Evolutionary conservation across 2,113 vertebrate genomes (phyloP).

Genomic region (Dipodomys stephensi): DNA sequence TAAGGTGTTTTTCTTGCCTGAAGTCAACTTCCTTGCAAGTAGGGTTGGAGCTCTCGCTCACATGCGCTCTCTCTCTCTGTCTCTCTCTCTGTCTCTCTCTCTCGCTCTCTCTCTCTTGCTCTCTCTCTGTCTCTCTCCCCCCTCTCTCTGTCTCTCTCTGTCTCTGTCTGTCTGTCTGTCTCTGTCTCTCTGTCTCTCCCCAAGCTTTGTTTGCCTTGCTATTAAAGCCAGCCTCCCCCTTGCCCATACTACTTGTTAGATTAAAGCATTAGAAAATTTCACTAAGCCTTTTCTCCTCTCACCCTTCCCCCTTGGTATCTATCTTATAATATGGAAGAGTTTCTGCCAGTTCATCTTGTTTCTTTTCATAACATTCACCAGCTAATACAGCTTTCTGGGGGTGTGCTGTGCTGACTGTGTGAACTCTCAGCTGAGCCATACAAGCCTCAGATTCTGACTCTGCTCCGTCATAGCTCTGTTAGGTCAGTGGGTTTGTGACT

Average conservation of each 20-base stretch:
- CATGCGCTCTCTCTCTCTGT: no score
- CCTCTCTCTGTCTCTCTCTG: no score
- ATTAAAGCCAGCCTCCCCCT: not conserved
- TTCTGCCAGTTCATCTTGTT: not conserved
- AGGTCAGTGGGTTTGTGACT: not conserved
- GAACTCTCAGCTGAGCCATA: not conserved
- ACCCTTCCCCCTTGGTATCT: rapidly evolving
- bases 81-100: no score
- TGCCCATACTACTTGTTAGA: no score
- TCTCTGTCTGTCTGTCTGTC: no score
- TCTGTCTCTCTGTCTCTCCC: no score
- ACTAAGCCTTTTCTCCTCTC: not conserved
- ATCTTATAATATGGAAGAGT: not conserved
- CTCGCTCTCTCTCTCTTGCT: no score
- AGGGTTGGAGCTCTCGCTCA: no score
- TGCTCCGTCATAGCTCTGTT: not conserved
- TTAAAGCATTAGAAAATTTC: rapidly evolving
- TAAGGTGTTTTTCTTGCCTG: no score
- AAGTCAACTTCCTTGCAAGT: not conserved
- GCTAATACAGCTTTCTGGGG: not conserved
- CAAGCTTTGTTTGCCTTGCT: no score
- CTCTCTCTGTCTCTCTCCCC: no score
- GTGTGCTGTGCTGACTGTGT: rapidly evolving
- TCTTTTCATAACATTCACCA: not conserved
- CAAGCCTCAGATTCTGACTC: not conserved